phyloP scores from a whole-genome alignment of 2,797 vertebrate species.

The Threskiornis aethiopicus region DNA sequence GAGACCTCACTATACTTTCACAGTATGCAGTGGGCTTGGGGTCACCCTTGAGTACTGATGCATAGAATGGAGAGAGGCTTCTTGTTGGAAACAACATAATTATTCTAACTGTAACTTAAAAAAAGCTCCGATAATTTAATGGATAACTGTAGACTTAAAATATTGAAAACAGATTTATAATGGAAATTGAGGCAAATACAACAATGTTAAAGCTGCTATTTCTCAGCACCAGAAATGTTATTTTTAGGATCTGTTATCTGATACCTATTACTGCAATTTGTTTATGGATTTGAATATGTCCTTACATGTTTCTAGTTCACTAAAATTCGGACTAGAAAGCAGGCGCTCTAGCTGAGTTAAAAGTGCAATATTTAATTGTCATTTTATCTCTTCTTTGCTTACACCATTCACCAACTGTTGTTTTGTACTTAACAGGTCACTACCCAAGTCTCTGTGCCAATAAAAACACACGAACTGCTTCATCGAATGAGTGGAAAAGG shows the following conservation, averaged over 20 bases:
- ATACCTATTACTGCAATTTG: neutral
- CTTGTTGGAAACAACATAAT: neutral
- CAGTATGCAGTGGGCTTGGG: fast-evolving
- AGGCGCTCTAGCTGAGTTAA: neutral
- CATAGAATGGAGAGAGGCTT: neutral
- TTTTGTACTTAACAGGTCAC: constrained; percentile 77
- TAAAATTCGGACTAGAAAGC: neutral
- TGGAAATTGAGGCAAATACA: neutral
- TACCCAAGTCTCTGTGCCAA: constrained; percentile 82
- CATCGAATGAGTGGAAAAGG: constrained; percentile 97
- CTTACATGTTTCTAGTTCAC: neutral
- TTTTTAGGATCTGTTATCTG: neutral
- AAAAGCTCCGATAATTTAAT: neutral
- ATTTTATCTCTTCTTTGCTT: neutral
- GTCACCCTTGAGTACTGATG: neutral
- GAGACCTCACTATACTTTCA: neutral
- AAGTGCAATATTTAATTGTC: neutral
- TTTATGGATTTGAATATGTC: neutral
- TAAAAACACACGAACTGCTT: constrained; percentile 85
- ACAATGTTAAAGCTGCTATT: neutral
- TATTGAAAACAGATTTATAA: neutral
- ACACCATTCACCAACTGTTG: constrained; percentile 16
- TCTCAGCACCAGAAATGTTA: neutral
- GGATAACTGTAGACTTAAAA: neutral
- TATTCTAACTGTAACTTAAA: neutral